Evolutionary conservation across 2,888 invertebrate species (phyloP).

Genomic region (Conomelus anceps): DNA sequence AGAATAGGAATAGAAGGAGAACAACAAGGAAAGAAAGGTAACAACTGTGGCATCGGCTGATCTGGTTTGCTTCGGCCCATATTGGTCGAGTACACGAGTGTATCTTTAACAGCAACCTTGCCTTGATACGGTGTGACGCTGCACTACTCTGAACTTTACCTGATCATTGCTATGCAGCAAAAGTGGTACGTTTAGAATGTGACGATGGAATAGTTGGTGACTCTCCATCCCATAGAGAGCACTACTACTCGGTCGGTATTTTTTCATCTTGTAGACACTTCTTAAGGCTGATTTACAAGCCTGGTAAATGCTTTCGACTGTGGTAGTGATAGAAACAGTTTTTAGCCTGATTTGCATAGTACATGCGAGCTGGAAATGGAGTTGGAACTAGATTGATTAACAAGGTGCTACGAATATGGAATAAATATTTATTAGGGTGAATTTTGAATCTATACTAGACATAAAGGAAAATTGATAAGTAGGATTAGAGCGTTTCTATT

Average conservation of each 20-base stretch:
- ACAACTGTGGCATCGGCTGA: neutral
- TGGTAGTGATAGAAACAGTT: neutral
- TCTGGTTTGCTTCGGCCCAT: neutral
- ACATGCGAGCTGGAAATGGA: no score
- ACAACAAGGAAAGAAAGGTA: neutral
- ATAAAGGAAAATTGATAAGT: no score
- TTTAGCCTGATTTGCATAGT: neutral
- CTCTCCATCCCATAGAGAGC: neutral
- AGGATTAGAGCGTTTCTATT: no score
- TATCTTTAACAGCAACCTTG: neutral
- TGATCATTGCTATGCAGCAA: neutral
- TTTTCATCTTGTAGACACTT: no score
- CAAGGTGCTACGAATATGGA: no score
- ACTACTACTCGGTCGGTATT: neutral
- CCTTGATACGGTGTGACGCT: neutral
- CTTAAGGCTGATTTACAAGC: neutral
- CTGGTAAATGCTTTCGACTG: neutral
- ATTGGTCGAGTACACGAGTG: neutral
- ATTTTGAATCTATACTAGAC: no score
- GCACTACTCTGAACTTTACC: neutral
- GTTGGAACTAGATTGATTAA: no score
- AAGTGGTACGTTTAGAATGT: neutral
- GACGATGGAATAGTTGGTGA: neutral
- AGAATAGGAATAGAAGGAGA: neutral
- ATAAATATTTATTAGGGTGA: no score